Evolutionary conservation across 2,113 vertebrate genomes (phyloP), one percentile per base, ranked within the genome.

Genomic region (Trachemys scripta): DNA sequence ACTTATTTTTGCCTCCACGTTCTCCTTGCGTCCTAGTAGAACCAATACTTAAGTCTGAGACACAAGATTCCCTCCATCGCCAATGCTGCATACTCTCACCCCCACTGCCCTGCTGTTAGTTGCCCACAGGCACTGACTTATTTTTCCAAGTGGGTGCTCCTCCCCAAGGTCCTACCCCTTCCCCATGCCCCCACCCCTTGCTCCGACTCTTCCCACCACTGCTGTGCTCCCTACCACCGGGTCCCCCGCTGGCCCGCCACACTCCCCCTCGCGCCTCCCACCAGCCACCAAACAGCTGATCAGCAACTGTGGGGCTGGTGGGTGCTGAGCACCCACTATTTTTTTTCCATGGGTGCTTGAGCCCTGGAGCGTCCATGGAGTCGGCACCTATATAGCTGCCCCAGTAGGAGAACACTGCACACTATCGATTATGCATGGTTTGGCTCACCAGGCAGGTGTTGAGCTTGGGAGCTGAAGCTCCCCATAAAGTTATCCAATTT

Each of bases 41-140:
- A 42, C 10, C 0, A 0, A 10, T 14, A 42, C 19, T 75, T 75
- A 25, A 76, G 72, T 38, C 22, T 5, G 20, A 75, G 38, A 45
- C 38, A 12, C n/a, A 6, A 38, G 14, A 57, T 13, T 0, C 53
- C 80, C n/a, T 38, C 80, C n/a, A 24, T 1, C 90, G 84, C n/a
- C 38, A 13, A 6, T 25, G 14, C 49, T 12, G 5, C 75, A 45
- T 31, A 2, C 10, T 14, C 4, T 78, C 42, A 16, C 6, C 27
- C 75, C 24, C 0, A 0, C 85, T 3, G 0, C 69, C 59, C 38
- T 65, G 20, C 22, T 2, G 2, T n/a, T 2, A 14, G 31, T 85
- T 27, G 51, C 0, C 53, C 20, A 54, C 20, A 54, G 53, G 19
- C 53, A 4, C 20, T 22, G 53, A 22, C 53, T 54, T 54, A 22